Percentiles rank a stretch among this genome's conserved stretches.
Evolutionary conservation across 2,797 vertebrate species (phyloP).

Genomic region (Hydrolagus colliei): DNA sequence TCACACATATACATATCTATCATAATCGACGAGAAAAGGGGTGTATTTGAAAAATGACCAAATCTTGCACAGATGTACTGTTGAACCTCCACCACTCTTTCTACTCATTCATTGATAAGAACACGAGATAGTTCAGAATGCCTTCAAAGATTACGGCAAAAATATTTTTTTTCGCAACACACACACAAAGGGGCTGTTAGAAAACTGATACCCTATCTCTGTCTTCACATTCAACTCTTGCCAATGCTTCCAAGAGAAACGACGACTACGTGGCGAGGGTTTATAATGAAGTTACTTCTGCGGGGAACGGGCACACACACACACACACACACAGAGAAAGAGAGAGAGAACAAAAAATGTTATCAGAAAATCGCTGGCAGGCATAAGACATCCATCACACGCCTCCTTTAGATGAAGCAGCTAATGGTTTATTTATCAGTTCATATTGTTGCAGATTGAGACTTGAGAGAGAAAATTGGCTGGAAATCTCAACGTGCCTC

Average conservation of each 20-base stretch:
- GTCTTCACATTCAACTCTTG: not conserved
- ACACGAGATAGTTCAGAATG: not conserved
- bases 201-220: not conserved
- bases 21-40: too few species aligned
- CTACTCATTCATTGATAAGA: not conserved
- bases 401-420: not conserved
- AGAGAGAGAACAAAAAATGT: not conserved
- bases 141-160: not conserved
- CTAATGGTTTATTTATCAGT: constrained; percentile 23
- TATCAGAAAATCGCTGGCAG: not conserved
- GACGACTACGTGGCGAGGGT: not conserved
- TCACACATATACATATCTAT: too few species aligned
- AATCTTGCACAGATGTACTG: not conserved
- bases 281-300: not conserved
- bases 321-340: too few species aligned
- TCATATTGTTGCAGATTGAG: constrained; percentile 4
- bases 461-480: not conserved
- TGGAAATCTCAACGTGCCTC: not conserved
- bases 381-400: not conserved
- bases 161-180: not conserved
- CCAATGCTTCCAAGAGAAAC: not conserved
- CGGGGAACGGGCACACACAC: too few species aligned
- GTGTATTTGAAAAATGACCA: not conserved
- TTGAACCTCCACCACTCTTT: not conserved
- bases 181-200: not conserved